phyloP scores from a whole-genome alignment of 2,888 invertebrate genomes.

The Nomada lathburiana region DNA sequence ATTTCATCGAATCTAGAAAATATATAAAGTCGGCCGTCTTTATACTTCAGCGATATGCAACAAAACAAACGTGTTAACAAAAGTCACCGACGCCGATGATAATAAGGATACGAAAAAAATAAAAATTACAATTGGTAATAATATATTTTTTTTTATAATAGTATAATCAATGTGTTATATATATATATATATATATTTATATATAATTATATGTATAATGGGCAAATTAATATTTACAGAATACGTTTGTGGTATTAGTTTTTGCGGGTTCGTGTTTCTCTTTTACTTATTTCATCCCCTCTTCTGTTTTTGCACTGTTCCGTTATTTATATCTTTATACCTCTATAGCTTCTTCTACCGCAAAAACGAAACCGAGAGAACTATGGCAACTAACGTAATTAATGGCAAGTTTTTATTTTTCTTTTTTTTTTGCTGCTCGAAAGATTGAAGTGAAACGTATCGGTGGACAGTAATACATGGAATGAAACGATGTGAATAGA shows the following conservation, averaged over 20 bases:
- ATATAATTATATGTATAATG: conserved; percentile 74
- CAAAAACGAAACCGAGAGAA: conserved; percentile 71
- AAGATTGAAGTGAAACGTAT: conserved; percentile 44
- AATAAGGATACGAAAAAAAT: conserved; percentile 64
- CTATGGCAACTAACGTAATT: conserved; percentile 82
- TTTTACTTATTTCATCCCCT: conserved; percentile 1
- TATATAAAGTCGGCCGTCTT: neutral
- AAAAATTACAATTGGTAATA: conserved; percentile 80
- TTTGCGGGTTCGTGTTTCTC: conserved; percentile 66
- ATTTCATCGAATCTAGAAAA: neutral
- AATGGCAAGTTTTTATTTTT: conserved; percentile 78
- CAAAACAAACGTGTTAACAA: conserved; percentile 32
- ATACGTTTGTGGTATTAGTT: conserved; percentile 81
- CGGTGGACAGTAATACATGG: conserved; percentile 56
- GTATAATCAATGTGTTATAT: conserved; percentile 80
- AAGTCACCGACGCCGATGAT: conserved; percentile 14
- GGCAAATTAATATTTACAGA: conserved; percentile 82
- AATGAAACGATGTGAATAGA: conserved; percentile 61
- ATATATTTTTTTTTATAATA: conserved; percentile 80
- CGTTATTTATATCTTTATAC: conserved; percentile 55
- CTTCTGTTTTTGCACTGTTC: conserved; percentile 63
- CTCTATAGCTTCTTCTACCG: conserved; percentile 64
- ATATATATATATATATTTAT: conserved; percentile 71
- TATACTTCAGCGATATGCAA: conserved; percentile 17
- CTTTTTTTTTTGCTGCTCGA: conserved; percentile 64